These are phyloP conservation scores for Austrofundulus limnaeus DNA, from an alignment of 2,113 vertebrate species.

Conservation along the genomic window DNA sequence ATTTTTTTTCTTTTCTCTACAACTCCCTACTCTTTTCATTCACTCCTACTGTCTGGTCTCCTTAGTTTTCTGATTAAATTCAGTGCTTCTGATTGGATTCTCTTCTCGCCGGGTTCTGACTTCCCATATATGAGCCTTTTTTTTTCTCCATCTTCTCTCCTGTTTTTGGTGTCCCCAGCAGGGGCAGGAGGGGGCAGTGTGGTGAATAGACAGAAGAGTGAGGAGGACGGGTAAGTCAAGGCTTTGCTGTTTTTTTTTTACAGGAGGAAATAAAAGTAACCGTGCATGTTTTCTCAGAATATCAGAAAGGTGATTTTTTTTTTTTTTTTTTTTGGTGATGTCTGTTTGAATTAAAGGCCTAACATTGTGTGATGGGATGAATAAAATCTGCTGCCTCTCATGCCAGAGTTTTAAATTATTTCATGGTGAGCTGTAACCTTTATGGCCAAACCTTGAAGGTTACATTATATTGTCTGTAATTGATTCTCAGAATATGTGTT, in stretches of 20 bases:
- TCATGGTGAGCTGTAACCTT: too few species aligned
- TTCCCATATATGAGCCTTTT: slow-evolving; percentile 30
- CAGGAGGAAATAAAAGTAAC: slow-evolving; percentile 51
- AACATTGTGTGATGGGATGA: too few species aligned
- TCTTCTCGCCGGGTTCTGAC: slow-evolving; percentile 17
- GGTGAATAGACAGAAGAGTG: slow-evolving; percentile 59
- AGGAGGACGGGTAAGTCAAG: slow-evolving; percentile 69
- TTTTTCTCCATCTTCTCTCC: neutral
- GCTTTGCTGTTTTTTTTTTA: slow-evolving; percentile 24
- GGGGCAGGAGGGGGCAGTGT: slow-evolving; percentile 46
- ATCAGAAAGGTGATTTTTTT: neutral
- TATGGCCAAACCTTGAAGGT: too few species aligned
- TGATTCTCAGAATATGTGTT: too few species aligned
- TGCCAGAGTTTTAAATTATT: too few species aligned
- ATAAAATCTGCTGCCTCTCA: too few species aligned
- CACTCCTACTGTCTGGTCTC: slow-evolving; percentile 15
- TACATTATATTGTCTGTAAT: too few species aligned
- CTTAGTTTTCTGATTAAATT: slow-evolving; percentile 44
- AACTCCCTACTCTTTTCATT: slow-evolving; percentile 13
- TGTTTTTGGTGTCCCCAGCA: slow-evolving; percentile 45
- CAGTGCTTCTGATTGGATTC: slow-evolving; percentile 23
- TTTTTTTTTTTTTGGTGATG: too few species aligned
- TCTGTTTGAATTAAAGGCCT: slow-evolving; percentile 11
- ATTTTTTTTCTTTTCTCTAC: slow-evolving; percentile 12
- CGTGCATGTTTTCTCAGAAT: neutral